Evolutionary conservation across 2,113 vertebrate species (phyloP).

Genomic region (Pseudorasbora parva): DNA sequence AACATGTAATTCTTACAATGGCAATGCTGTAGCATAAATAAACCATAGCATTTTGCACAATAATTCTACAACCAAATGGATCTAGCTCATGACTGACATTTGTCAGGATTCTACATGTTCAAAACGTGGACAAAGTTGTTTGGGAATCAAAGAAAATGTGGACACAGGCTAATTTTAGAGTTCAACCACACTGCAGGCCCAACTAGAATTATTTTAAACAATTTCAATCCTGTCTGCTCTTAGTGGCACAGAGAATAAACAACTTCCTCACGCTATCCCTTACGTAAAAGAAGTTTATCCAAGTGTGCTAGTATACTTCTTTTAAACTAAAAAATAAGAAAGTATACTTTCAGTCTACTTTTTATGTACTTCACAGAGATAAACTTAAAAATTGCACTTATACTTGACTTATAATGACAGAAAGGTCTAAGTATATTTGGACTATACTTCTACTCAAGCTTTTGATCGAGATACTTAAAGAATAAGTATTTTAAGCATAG

Average conservation of each 20-base stretch:
- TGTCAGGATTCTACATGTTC: not conserved
- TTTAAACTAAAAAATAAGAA: too few relatives aligned
- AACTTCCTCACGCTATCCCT: conserved; percentile 32
- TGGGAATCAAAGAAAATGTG: conserved; percentile 56
- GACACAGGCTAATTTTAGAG: conserved; percentile 47
- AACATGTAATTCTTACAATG: not conserved
- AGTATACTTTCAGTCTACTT: too few relatives aligned
- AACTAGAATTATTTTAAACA: conserved; percentile 17
- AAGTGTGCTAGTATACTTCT: too few relatives aligned
- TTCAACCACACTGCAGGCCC: conserved; percentile 40
- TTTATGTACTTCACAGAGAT: too few relatives aligned
- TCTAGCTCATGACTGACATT: not conserved
- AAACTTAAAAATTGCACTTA: too few relatives aligned
- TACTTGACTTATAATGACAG: too few relatives aligned
- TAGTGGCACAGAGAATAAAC: conserved; percentile 45
- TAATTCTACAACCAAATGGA: not conserved
- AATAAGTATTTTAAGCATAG: too few relatives aligned
- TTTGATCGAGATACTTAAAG: too few relatives aligned
- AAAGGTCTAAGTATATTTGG: too few relatives aligned
- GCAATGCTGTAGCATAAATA: not conserved
- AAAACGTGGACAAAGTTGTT: not conserved
- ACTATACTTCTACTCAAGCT: too few relatives aligned
- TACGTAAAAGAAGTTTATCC: too few relatives aligned
- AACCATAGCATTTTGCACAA: not conserved
- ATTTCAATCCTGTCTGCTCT: conserved; percentile 46